A percentile compares a stretch with the other conserved stretches of the same genome.
Conservation (phyloP, 2,113 vertebrate species). For the Oreochromis spilurus region DNA sequence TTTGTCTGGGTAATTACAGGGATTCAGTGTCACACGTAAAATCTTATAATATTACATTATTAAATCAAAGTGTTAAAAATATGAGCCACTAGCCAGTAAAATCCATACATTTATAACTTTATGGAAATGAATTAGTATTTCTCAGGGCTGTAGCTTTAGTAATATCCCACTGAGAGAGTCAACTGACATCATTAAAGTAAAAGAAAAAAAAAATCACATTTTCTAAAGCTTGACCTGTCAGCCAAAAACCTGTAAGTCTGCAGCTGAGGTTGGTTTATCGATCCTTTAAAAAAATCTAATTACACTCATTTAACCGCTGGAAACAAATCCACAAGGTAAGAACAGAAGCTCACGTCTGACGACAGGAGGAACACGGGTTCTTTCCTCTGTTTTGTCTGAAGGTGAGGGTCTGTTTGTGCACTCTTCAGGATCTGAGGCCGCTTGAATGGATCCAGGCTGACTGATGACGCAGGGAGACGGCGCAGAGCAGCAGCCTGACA, state of each 20-base stretch:
- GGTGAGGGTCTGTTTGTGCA: slow-evolving; percentile 10
- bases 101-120: neutral
- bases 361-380: neutral
- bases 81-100: neutral
- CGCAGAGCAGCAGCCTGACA: slow-evolving; percentile 3
- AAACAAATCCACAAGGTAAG: neutral
- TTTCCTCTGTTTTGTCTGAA: slow-evolving; percentile 53
- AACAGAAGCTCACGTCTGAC: neutral
- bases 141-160: neutral
- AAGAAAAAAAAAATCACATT: neutral
- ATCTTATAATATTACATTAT: neutral
- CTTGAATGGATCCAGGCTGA: slow-evolving; percentile 18
- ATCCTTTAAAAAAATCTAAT: neutral
- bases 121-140: neutral
- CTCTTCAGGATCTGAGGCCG: neutral
- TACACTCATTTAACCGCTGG: neutral
- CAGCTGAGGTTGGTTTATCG: neutral
- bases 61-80: neutral
- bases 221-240: neutral
- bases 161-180: neutral
- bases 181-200: neutral
- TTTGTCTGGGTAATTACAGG: neutral
- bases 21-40: neutral
- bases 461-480: slow-evolving; percentile 42
- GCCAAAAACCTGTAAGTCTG: neutral